Conservation (phyloP, 2,888 invertebrate genomes). For the Pogonocherus hispidulus region DNA sequence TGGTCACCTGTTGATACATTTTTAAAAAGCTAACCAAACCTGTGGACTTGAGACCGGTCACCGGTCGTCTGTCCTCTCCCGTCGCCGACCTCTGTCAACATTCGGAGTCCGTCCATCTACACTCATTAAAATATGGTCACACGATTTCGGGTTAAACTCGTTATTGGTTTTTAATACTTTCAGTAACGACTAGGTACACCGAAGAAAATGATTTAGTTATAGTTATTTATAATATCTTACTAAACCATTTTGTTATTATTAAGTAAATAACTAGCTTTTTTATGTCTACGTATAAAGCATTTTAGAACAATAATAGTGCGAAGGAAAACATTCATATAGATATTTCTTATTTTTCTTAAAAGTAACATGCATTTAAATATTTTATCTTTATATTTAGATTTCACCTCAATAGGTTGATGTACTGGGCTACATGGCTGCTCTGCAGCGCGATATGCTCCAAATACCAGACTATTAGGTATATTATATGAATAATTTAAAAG, state of each 20-base stretch:
- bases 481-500: too few species aligned
- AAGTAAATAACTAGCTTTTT: background rate
- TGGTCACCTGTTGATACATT: constrained; percentile 42
- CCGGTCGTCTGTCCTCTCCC: constrained; percentile 35
- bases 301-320: background rate
- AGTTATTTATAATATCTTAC: background rate
- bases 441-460: too few species aligned
- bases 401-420: too few species aligned
- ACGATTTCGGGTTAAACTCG: constrained; percentile 8
- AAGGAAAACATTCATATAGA: too few species aligned
- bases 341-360: too few species aligned
- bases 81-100: constrained; percentile 40
- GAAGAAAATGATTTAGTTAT: background rate
- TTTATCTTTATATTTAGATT: too few species aligned
- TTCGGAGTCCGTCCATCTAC: constrained; percentile 41
- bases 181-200: background rate
- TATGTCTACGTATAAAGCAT: background rate
- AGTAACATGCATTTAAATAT: too few species aligned
- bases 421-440: too few species aligned
- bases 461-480: too few species aligned
- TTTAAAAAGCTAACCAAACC: constrained; percentile 42
- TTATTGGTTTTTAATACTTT: constrained; percentile 11
- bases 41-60: constrained; percentile 34
- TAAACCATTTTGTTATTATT: background rate
- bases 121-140: constrained; percentile 45